phyloP scores from a whole-genome alignment of 2,888 invertebrate genomes.

The Torymus tubicola region DNA sequence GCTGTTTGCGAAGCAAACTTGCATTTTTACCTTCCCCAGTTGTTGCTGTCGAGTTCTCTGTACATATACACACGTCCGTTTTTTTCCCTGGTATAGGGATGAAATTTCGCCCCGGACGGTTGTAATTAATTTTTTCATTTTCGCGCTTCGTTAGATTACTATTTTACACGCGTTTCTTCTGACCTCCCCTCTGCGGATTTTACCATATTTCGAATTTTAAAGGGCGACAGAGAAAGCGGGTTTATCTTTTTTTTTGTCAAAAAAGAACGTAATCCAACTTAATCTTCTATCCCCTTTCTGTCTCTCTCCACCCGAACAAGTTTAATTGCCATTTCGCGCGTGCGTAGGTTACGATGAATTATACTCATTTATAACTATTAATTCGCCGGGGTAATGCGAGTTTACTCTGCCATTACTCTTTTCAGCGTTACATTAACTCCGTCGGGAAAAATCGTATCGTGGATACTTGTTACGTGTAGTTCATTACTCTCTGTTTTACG shows the following conservation, averaged over 20 bases:
- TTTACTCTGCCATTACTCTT: background rate
- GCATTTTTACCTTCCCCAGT: too few species aligned
- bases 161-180: too few species aligned
- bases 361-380: conserved; percentile 1
- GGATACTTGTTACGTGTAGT: too few species aligned
- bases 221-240: background rate
- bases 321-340: background rate
- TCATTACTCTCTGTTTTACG: too few species aligned
- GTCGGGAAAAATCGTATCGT: background rate
- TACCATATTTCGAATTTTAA: background rate
- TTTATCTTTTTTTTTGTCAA: background rate
- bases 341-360: background rate
- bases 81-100: too few species aligned
- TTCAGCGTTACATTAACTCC: background rate
- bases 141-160: too few species aligned
- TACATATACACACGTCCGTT: too few species aligned
- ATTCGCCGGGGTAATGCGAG: background rate
- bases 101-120: background rate
- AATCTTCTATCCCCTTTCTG: background rate
- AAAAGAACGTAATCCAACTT: conserved; percentile 1
- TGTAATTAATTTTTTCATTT: background rate
- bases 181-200: background rate
- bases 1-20: too few species aligned
- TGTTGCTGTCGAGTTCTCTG: too few species aligned
- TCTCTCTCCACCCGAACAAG: background rate